These are phyloP conservation scores for Dryocosmus kuriphilus DNA, from an alignment of 2,888 invertebrate genomes.

Conservation along the genomic window DNA sequence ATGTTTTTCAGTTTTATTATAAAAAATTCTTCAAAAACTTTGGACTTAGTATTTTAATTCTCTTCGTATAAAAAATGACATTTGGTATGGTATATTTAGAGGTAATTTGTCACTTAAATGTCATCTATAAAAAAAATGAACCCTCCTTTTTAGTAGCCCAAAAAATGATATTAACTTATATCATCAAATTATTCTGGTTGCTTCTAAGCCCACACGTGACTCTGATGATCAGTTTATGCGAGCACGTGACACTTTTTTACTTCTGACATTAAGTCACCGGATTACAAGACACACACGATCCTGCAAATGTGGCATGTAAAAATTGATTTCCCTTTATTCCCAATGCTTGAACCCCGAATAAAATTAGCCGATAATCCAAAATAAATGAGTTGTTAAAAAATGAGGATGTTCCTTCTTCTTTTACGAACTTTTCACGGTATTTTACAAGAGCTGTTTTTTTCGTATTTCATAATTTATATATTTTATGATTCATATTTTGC, in stretches of 20 bases:
- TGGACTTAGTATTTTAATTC: background rate
- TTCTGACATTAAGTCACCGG: constrained; percentile 3
- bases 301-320: constrained; percentile 4
- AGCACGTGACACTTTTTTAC: constrained; percentile 32
- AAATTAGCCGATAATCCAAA: background rate
- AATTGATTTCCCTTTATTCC: background rate
- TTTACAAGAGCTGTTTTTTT: no score
- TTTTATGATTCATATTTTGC: no score
- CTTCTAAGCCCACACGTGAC: constrained; percentile 4
- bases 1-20: no score
- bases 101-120: background rate
- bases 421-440: no score
- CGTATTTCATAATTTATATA: no score
- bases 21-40: no score
- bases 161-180: constrained; percentile 23
- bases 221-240: constrained; percentile 7
- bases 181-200: constrained; percentile 26
- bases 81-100: background rate
- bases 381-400: no score
- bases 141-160: background rate
- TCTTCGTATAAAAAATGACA: background rate
- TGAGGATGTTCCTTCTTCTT: no score
- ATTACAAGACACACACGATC: constrained; percentile 22
- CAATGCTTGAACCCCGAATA: background rate
- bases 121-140: background rate